Conservation (phyloP, 2,113 vertebrate genomes). For the Scomber japonicus region DNA sequence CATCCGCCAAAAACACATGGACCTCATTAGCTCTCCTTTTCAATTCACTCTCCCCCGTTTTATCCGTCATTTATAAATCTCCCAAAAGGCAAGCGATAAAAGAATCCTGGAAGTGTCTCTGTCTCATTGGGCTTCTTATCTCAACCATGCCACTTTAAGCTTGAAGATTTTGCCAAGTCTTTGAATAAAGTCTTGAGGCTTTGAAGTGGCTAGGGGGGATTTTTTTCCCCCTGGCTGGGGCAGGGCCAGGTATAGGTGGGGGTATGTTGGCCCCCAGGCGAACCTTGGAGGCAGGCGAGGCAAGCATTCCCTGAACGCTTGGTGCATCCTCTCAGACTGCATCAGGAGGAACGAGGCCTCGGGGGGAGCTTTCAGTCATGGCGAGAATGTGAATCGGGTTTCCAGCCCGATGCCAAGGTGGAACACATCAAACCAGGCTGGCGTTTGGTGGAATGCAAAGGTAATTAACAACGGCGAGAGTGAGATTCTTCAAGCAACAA, state of each 20-base stretch:
- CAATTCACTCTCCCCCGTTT: slow-evolving; percentile 12
- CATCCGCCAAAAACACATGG: slow-evolving; percentile 73
- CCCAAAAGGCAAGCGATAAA: slow-evolving; percentile 40
- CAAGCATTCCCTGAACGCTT: slow-evolving; percentile 30
- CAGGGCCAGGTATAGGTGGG: slow-evolving; percentile 20
- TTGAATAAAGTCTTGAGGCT: slow-evolving; percentile 44
- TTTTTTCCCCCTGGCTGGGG: slow-evolving; percentile 10
- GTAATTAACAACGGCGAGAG: slow-evolving; percentile 47
- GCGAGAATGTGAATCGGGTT: slow-evolving; percentile 59
- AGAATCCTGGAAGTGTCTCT: slow-evolving; percentile 47
- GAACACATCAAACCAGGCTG: slow-evolving; percentile 57
- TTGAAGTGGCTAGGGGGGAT: slow-evolving; percentile 53
- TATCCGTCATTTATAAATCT: slow-evolving; percentile 70
- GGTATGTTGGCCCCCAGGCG: slow-evolving; percentile 15
- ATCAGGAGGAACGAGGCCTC: slow-evolving; percentile 43
- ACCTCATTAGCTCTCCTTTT: slow-evolving; percentile 68
- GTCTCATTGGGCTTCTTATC: slow-evolving; percentile 46
- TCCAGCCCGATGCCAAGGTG: slow-evolving; percentile 54
- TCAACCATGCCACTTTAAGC: slow-evolving; percentile 29
- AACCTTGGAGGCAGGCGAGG: slow-evolving; percentile 29
- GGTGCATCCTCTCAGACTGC: slow-evolving; percentile 52
- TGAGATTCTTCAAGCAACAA: slow-evolving; percentile 40
- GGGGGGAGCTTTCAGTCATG: slow-evolving; percentile 15
- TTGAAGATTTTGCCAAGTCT: slow-evolving; percentile 49
- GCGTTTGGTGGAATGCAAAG: slow-evolving; percentile 56